Conservation (phyloP, 2,797 vertebrate species). For the Anisognathus igniventris region DNA sequence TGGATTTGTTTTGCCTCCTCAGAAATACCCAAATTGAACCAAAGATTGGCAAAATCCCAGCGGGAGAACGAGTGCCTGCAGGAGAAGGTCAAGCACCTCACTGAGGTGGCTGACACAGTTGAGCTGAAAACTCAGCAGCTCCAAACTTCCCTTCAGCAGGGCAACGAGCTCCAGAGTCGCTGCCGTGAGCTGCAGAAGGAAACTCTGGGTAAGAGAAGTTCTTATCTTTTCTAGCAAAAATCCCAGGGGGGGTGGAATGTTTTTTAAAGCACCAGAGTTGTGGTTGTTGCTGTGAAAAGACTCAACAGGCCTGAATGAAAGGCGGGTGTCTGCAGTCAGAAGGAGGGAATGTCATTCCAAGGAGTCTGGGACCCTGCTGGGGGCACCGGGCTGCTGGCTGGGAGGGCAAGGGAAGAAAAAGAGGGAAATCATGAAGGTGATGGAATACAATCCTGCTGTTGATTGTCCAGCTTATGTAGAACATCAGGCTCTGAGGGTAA, state of each 20-base stretch:
- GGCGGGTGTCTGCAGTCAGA: neutral
- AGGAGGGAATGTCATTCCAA: neutral
- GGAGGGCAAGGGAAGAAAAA: neutral
- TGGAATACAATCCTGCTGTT: neutral
- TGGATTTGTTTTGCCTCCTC: neutral
- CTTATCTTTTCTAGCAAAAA: neutral
- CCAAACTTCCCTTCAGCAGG: conserved; percentile 65
- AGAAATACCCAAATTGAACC: conserved; percentile 74
- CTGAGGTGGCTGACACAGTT: conserved; percentile 47
- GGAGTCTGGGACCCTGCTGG: neutral
- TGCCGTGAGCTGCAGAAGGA: conserved; percentile 73
- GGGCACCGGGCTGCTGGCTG: neutral
- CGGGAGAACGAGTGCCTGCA: conserved; percentile 67
- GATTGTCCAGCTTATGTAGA: neutral
- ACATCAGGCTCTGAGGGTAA: neutral
- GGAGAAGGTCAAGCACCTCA: conserved; percentile 71
- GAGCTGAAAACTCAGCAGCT: conserved; percentile 73
- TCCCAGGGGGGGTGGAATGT: neutral
- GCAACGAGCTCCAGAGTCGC: conserved; percentile 66
- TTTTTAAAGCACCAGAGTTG: neutral
- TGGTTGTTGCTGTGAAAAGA: neutral
- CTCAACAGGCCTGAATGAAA: neutral
- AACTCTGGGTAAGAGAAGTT: conserved; percentile 66
- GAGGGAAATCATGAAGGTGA: neutral
- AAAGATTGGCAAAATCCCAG: conserved; percentile 63